Conservation (phyloP, 2,888 invertebrate species). For the Metopia argyrocephala region DNA sequence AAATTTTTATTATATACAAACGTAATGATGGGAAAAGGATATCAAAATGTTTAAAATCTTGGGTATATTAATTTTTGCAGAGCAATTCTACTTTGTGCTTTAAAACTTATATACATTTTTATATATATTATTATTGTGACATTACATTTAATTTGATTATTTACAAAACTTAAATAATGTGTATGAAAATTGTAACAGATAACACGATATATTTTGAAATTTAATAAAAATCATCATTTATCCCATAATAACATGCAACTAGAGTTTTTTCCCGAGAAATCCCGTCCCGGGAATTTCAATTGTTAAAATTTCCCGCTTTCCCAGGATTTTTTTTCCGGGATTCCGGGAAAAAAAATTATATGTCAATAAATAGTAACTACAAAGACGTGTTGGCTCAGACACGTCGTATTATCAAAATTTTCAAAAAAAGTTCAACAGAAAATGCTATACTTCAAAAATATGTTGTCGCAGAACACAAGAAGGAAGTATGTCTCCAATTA, state of each 20-base stretch:
- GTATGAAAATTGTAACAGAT: background rate
- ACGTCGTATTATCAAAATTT: too few relatives aligned
- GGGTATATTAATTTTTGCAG: conserved; percentile 23
- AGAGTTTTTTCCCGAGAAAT: too few relatives aligned
- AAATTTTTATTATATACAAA: conserved; percentile 23
- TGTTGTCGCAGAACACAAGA: too few relatives aligned
- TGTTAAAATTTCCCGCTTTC: too few relatives aligned
- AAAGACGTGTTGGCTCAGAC: too few relatives aligned
- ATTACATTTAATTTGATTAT: conserved; percentile 46
- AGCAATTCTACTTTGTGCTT: conserved; percentile 54
- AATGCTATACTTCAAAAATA: too few relatives aligned
- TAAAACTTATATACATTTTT: conserved; percentile 43
- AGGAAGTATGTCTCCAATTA: too few relatives aligned
- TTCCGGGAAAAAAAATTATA: too few relatives aligned
- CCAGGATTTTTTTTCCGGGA: too few relatives aligned
- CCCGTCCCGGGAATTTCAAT: too few relatives aligned
- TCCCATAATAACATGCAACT: conserved; percentile 81
- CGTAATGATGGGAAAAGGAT: conserved; percentile 10
- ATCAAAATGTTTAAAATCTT: conserved; percentile 24
- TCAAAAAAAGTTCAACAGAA: too few relatives aligned
- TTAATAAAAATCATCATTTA: background rate
- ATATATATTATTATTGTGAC: conserved; percentile 46
- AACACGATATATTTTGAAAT: background rate
- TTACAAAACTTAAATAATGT: conserved; percentile 29
- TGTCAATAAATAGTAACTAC: too few relatives aligned